Evolutionary conservation across 2,113 vertebrate genomes (phyloP).

Genomic region (Salminus brasiliensis): DNA sequence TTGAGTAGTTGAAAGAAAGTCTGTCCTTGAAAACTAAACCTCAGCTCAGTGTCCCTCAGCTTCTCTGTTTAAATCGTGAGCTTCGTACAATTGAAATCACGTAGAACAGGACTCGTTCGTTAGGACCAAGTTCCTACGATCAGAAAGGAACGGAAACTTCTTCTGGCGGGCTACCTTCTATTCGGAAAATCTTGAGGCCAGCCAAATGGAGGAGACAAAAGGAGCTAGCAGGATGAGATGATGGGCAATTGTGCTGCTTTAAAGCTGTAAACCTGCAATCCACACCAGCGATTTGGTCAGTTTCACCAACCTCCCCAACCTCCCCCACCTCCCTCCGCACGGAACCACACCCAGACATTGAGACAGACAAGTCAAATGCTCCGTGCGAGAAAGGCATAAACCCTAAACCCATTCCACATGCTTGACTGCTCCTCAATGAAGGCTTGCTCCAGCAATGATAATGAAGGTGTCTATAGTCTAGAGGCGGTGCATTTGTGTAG

Average conservation of each 20-base stretch:
- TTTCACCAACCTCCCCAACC: slow-evolving; percentile 18
- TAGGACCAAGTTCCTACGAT: not conserved
- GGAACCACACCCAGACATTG: slow-evolving; percentile 55
- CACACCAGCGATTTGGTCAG: slow-evolving; percentile 45
- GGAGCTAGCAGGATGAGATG: slow-evolving; percentile 42
- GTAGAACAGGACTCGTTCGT: no score
- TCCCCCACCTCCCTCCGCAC: slow-evolving; percentile 6
- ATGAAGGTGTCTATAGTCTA: slow-evolving; percentile 45
- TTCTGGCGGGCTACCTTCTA: no score
- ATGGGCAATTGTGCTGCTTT: slow-evolving; percentile 55
- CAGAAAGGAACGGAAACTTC: not conserved
- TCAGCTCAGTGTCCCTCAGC: not conserved
- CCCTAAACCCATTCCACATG: slow-evolving; percentile 56
- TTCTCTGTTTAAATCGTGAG: not conserved
- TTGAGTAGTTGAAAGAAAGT: no score
- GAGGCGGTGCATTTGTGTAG: slow-evolving; percentile 18
- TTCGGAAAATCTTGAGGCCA: slow-evolving; percentile 33
- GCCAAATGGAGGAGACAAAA: slow-evolving; percentile 55
- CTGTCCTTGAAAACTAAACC: not conserved
- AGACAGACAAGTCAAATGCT: slow-evolving; percentile 50
- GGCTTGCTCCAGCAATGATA: slow-evolving; percentile 51
- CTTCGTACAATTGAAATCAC: not conserved
- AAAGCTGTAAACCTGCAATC: slow-evolving; percentile 54
- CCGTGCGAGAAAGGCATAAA: slow-evolving; percentile 43
- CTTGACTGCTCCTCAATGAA: slow-evolving; percentile 53